Conservation (phyloP, 2,888 invertebrate genomes). For the Tenthredo distinguenda region DNA sequence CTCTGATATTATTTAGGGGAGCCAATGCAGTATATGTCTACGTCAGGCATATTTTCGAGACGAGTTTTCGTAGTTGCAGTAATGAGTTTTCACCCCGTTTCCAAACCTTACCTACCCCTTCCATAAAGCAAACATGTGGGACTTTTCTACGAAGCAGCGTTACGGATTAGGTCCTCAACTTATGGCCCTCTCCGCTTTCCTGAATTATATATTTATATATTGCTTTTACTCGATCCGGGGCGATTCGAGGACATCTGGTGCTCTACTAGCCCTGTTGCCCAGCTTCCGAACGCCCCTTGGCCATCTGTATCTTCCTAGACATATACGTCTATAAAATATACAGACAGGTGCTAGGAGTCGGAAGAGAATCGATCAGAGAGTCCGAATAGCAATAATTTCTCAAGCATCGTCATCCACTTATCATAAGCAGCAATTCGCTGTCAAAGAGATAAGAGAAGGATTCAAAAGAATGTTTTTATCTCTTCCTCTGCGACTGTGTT, state of each 20-base stretch:
- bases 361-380: background rate
- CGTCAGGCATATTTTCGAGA: background rate
- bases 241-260: conserved; percentile 17
- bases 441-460: background rate
- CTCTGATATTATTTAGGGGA: conserved; percentile 35
- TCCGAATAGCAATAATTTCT: background rate
- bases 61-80: background rate
- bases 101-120: background rate
- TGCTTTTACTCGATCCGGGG: conserved; percentile 16
- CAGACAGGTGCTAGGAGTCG: background rate
- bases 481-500: background rate
- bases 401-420: background rate
- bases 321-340: background rate
- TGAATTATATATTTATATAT: conserved; percentile 38
- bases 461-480: background rate
- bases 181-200: conserved; percentile 17
- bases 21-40: conserved; percentile 1
- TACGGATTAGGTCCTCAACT: conserved; percentile 29
- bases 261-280: background rate
- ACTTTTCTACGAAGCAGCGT: background rate
- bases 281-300: background rate
- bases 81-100: background rate
- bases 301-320: background rate
- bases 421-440: background rate
- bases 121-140: background rate